Conservation (phyloP, 2,113 vertebrate genomes). For the Microcebus griseorufus region DNA sequence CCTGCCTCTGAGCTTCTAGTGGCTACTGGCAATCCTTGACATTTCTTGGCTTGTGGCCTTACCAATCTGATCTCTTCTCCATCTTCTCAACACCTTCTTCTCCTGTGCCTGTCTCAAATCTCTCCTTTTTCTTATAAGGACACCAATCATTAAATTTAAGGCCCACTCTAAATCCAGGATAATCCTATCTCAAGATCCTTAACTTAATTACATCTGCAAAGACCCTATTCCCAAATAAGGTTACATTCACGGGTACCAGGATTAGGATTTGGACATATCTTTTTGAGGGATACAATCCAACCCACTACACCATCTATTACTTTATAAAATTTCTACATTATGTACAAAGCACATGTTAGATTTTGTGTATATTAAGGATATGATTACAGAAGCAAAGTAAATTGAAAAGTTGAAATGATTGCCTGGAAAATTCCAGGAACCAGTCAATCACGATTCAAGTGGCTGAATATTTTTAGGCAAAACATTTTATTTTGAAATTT, state of each 20-base stretch:
- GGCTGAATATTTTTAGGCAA: background rate
- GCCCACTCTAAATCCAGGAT: background rate
- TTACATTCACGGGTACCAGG: background rate
- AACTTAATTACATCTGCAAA: background rate
- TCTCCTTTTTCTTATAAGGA: background rate
- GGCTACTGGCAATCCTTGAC: background rate
- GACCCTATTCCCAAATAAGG: background rate
- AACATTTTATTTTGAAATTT: background rate
- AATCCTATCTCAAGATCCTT: background rate
- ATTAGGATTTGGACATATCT: background rate
- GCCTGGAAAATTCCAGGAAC: background rate
- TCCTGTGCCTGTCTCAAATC: background rate
- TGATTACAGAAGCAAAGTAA: background rate
- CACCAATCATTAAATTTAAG: background rate
- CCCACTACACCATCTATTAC: background rate
- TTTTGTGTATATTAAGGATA: background rate
- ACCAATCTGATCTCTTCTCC: background rate
- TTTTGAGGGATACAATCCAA: background rate
- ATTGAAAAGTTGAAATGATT: background rate
- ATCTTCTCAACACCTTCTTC: background rate
- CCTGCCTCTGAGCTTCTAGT: background rate
- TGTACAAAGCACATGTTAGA: background rate
- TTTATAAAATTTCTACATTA: background rate
- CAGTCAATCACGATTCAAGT: background rate
- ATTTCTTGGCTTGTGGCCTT: background rate